These are phyloP conservation scores for Aphelenchoides besseyi DNA, from an alignment of 1,140 invertebrate species.

Conservation along the genomic window DNA sequence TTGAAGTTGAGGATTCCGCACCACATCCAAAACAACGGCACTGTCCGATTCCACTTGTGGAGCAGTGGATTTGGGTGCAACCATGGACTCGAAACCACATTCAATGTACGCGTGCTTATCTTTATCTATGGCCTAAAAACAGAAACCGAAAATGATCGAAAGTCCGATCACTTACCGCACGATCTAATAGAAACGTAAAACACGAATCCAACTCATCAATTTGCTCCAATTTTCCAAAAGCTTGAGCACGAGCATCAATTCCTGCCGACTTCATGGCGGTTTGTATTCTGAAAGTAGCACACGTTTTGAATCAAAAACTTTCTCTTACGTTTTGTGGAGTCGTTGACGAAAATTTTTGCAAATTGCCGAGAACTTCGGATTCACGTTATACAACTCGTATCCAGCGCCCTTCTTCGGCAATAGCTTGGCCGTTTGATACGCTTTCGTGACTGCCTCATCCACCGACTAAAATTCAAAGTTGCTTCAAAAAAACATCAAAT, in stretches of 20 bases:
- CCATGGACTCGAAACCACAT: slow-evolving; percentile 24
- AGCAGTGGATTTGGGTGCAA: slow-evolving; percentile 21
- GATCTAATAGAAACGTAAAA: neutral
- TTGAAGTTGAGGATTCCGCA: slow-evolving; percentile 20
- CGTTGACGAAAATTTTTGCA: slow-evolving; percentile 3
- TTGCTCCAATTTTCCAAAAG: neutral
- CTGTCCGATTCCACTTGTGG: neutral
- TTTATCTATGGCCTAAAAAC: neutral
- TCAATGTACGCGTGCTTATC: slow-evolving; percentile 12
- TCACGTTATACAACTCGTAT: slow-evolving; percentile 15
- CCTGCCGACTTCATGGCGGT: neutral
- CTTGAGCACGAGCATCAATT: neutral
- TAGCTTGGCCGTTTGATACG: too few relatives aligned
- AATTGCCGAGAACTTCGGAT: slow-evolving; percentile 3
- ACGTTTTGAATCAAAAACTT: neutral
- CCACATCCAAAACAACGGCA: neutral
- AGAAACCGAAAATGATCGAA: neutral
- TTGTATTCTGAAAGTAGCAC: slow-evolving; percentile 9
- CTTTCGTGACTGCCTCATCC: too few relatives aligned
- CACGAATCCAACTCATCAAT: neutral
- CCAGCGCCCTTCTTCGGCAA: slow-evolving; percentile 1
- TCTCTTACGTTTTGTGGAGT: neutral
- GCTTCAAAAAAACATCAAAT: too few relatives aligned
- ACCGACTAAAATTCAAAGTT: too few relatives aligned
- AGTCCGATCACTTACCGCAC: neutral